phyloP scores from a whole-genome alignment of 2,888 invertebrate genomes.

The Lysandra coridon region DNA sequence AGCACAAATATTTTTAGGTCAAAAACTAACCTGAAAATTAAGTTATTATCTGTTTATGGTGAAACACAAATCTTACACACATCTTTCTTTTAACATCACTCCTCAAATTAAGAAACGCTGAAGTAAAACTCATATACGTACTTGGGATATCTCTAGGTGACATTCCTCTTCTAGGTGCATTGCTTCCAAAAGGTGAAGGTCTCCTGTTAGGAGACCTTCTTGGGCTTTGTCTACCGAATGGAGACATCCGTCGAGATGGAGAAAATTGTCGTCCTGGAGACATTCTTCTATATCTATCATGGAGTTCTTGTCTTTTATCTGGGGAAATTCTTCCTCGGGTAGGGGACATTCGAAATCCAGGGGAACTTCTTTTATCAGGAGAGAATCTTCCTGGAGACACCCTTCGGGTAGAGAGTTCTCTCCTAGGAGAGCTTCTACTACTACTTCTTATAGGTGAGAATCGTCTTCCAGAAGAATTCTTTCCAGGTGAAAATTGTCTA shows the following conservation, averaged over 20 bases:
- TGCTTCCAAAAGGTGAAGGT: slow-evolving; percentile 37
- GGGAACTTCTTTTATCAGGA: slow-evolving; percentile 31
- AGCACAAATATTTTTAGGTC: not conserved
- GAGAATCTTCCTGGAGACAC: slow-evolving; percentile 40
- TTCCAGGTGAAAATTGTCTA: slow-evolving; percentile 40
- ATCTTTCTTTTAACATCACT: not conserved
- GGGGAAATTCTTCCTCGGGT: slow-evolving; percentile 35
- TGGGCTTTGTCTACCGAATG: slow-evolving; percentile 24
- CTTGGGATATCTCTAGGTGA: slow-evolving; percentile 3
- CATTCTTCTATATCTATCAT: slow-evolving; percentile 35
- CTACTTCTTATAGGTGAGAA: slow-evolving; percentile 21
- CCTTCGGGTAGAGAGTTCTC: slow-evolving; percentile 35
- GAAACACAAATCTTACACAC: not conserved
- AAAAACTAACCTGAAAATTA: not conserved
- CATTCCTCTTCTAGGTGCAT: not conserved
- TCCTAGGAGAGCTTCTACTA: slow-evolving; percentile 37
- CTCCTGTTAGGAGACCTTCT: slow-evolving; percentile 32
- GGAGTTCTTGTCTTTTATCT: slow-evolving; percentile 11
- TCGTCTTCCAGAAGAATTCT: slow-evolving; percentile 37
- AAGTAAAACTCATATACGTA: not conserved
- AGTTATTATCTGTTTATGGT: not conserved
- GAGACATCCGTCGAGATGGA: slow-evolving; percentile 36
- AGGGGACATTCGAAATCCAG: slow-evolving; percentile 10
- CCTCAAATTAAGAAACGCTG: not conserved
- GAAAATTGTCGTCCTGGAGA: slow-evolving; percentile 35